Evolutionary conservation across 2,888 invertebrate genomes (phyloP), one percentile per base, ranked within the genome.

Genomic region (Lasius fuliginosus): DNA sequence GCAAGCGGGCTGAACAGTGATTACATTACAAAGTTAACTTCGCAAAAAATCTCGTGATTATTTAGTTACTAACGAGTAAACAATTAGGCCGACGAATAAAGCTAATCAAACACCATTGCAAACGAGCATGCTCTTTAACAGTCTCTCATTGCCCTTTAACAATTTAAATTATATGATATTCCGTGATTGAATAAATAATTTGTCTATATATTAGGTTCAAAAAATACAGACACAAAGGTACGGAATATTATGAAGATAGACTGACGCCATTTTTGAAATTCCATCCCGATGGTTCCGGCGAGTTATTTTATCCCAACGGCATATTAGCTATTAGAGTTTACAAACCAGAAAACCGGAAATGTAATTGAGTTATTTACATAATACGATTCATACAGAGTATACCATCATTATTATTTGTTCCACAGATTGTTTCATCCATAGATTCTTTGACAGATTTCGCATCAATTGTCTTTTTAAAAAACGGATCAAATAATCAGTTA

Each of bases 281-380:
- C 64, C 83, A 83, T 60, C 12, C 65, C 3, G 88, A 91, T 23
- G 89, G 86, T 33, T 79, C 87, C 1, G 90, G 88, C 6, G 86
- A 88, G 46, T 83, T 92, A 5, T 91, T 87, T 75, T 93, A 93
- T 85, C 92, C 92, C 5, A 90, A 90, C 36, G 92, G 92, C 18
- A 62, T 68, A 18, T 11, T 86, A 30, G 93, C 93, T 4, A 76
- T 93, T 23, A 85, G 82, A 67, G 76, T 90, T 23, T 65, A 68
- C 56, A 88, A 79, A 53, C 83, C 88, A 23, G 49, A 76, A 40
- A 86, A 86, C 71, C 86, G 86, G 83, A 79, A 90, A 74, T 92
- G 92, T 93, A 91, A 93, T 86, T 23, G 69, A 62, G 23, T 46
- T 49, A 49, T 49, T 73, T 36, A 18, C n/a, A 73, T 73, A 81